Evolutionary conservation across 2,797 vertebrate genomes (phyloP), one percentile per base, ranked within the genome.

Genomic region (Rhinoraja longicauda): DNA sequence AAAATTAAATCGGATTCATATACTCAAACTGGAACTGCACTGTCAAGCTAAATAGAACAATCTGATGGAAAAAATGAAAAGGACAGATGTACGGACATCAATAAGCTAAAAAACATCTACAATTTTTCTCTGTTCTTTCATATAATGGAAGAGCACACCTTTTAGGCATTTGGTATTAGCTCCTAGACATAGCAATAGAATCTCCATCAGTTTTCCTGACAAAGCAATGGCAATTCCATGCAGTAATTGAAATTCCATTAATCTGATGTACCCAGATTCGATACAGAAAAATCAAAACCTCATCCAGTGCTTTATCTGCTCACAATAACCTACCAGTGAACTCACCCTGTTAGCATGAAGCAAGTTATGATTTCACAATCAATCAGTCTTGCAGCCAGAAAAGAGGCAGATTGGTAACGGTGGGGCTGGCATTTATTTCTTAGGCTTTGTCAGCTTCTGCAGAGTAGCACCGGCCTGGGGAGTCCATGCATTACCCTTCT

Each of bases 241-340:
- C 95, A 94, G 95, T 97, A 96, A 96, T 96, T 97, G 96, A 96
- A 97, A 97, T 97, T 96, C 96, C 96, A 97, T 97, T 97, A 97
- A 97, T 97, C 96, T 96, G 95, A 94, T 95, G 95, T 95, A 96
- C 95, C 95, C 95, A 95, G 95, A 96, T 96, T 95, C 96, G 96
- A 96, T 95, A 96, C 39, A 92, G 39, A 93, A 97, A 97, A 97
- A 97, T 97, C 96, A 96, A 97, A 97, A 96, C 96, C 96, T 96
- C 96, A 96, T 96, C 96, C 96, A 96, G 96, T 96, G 96, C 96
- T 96, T 96, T 97, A 97, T 96, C 96, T 96, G 96, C 95, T 96
- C 96, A 96, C 96, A 96, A 97, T 97, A 97, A 97, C 97, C 97
- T 96, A 96, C 95, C 95, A 96, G 96, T 97, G 96, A 97, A 97